Conservation (phyloP, 2,888 invertebrate genomes). For the Coelopa pilipes region DNA sequence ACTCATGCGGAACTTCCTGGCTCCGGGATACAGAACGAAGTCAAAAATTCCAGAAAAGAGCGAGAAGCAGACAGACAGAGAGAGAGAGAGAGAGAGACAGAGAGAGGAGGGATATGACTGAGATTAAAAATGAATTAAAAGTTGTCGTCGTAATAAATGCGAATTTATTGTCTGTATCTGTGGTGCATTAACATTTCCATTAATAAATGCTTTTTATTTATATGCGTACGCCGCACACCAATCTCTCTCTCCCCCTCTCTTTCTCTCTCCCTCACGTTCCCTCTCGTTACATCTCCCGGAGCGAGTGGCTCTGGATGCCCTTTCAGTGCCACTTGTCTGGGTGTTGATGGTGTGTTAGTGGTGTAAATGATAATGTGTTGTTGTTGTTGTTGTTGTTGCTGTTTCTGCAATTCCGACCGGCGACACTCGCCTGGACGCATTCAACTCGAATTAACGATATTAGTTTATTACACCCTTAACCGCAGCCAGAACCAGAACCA, state of each 20-base stretch:
- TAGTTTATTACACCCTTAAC: conserved; percentile 43
- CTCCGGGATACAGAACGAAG: too few species aligned
- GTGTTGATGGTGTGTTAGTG: background rate
- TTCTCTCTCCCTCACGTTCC: background rate
- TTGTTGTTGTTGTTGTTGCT: background rate
- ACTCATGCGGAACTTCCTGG: too few species aligned
- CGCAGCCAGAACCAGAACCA: conserved; percentile 31
- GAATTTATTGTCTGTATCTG: conserved; percentile 29
- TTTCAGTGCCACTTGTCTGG: background rate
- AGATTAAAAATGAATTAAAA: conserved; percentile 28
- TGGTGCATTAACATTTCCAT: conserved; percentile 31
- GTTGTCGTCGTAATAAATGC: conserved; percentile 30
- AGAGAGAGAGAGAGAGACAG: too few species aligned
- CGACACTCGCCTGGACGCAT: conserved; percentile 18
- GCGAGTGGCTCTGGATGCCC: background rate
- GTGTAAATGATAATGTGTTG: background rate
- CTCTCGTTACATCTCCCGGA: background rate
- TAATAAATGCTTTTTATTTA: conserved; percentile 32
- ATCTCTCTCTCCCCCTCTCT: background rate
- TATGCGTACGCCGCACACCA: background rate
- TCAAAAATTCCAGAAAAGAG: too few species aligned
- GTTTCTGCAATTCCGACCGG: background rate
- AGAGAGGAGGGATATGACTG: too few species aligned
- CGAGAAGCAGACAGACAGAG: too few species aligned
- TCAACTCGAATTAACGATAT: conserved; percentile 40